Evolutionary conservation across 1,140 invertebrate species (phyloP).

Genomic region (Eupristina koningsbergeri): DNA sequence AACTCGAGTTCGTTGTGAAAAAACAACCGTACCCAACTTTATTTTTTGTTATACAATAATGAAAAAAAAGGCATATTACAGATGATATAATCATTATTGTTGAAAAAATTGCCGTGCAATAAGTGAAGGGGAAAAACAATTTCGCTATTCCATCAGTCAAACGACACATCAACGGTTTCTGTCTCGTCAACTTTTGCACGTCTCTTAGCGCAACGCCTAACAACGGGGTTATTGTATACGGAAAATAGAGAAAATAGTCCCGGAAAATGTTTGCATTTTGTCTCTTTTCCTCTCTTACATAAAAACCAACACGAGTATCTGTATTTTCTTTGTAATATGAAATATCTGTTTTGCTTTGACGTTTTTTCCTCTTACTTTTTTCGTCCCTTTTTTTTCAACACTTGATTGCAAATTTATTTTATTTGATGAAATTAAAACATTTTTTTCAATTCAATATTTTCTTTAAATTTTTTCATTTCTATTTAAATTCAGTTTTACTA

Average conservation of each 20-base stretch:
- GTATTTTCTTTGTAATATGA: background rate
- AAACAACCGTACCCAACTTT: background rate
- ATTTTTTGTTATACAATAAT: background rate
- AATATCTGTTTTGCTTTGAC: background rate
- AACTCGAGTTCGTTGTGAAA: background rate
- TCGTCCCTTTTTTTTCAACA: too few species aligned
- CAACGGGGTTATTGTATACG: conserved; percentile 10
- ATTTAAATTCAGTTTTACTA: too few species aligned
- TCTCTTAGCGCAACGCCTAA: background rate
- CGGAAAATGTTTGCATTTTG: background rate
- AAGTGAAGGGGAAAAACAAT: background rate
- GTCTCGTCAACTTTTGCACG: conserved; percentile 1
- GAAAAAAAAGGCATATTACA: background rate
- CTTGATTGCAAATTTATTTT: background rate
- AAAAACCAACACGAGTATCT: background rate
- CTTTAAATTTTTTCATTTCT: background rate
- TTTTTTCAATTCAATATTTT: background rate
- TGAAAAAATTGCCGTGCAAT: background rate
- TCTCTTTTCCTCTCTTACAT: background rate
- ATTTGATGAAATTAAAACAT: background rate
- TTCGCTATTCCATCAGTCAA: background rate
- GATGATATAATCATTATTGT: background rate
- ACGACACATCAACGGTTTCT: conserved; percentile 8
- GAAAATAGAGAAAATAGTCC: background rate
- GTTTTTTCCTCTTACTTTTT: background rate